Percentiles rank a stretch among this genome's conserved stretches.
phyloP scores from a whole-genome alignment of 2,888 invertebrate species.

The Thecocarcelia acutangulata region DNA sequence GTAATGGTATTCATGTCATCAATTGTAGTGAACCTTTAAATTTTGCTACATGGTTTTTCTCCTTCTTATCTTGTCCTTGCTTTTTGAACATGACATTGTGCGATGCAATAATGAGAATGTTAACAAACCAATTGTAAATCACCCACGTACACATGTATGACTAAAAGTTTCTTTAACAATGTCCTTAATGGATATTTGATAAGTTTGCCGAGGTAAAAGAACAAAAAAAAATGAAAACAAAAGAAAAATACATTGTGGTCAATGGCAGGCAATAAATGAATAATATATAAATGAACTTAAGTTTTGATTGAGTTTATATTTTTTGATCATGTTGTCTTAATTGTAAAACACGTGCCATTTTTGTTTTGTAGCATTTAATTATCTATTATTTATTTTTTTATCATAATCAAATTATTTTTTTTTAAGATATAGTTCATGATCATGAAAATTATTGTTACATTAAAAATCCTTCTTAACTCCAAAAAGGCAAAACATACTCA shows the following conservation, averaged over 20 bases:
- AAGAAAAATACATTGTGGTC: too few species aligned
- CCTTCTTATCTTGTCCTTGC: not conserved
- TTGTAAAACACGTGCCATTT: too few species aligned
- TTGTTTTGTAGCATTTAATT: too few species aligned
- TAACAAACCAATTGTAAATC: constrained; percentile 43
- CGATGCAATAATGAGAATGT: constrained; percentile 32
- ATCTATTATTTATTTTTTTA: too few species aligned
- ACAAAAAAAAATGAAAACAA: not conserved
- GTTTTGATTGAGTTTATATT: constrained; percentile 26
- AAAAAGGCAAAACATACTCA: too few species aligned
- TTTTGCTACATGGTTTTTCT: not conserved
- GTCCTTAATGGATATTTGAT: constrained; percentile 22
- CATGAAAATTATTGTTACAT: too few species aligned
- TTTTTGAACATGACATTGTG: constrained; percentile 50
- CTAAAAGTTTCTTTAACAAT: constrained; percentile 31
- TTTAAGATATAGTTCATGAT: too few species aligned
- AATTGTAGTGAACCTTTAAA: not conserved
- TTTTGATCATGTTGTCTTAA: too few species aligned
- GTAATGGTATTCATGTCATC: not conserved
- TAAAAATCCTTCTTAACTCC: too few species aligned
- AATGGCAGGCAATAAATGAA: too few species aligned
- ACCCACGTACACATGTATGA: constrained; percentile 15
- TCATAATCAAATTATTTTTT: too few species aligned
- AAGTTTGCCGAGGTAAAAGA: not conserved
- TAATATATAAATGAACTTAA: constrained; percentile 28